A percentile compares a stretch with the other conserved stretches of the same genome.
Conservation (phyloP, 92 coral and sea anemone species). For the Palythoa grandiflora region DNA sequence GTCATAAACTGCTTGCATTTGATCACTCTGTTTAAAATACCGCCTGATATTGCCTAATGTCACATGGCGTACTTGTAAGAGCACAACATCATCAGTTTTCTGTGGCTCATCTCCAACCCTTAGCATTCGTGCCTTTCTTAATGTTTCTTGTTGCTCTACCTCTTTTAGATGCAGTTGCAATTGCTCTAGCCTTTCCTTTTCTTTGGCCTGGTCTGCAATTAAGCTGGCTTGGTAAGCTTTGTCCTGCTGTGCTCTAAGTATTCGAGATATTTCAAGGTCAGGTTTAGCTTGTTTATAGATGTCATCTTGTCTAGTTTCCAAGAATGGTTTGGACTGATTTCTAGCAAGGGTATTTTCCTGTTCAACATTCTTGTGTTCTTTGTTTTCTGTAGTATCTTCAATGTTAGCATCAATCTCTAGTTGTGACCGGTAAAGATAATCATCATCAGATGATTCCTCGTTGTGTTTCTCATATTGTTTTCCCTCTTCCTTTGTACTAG, state of each 20-base stretch:
- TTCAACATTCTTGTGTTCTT: not conserved
- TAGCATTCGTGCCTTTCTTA: constrained; percentile 48
- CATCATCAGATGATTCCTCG: not conserved
- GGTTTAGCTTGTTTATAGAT: not conserved
- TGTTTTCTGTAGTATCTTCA: not conserved
- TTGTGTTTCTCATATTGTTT: not conserved
- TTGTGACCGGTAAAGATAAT: constrained; percentile 1
- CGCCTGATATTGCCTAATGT: constrained; percentile 58
- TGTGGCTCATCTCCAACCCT: constrained; percentile 62
- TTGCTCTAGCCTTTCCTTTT: constrained; percentile 47
- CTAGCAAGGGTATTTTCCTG: not conserved
- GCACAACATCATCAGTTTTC: constrained; percentile 40
- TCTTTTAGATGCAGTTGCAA: constrained; percentile 24
- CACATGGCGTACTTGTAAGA: constrained; percentile 57
- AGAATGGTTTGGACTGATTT: not conserved
- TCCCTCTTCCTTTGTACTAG: constrained; percentile 1
- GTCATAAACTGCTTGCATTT: constrained; percentile 58
- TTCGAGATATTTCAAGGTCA: not conserved
- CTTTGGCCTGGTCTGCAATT: constrained; percentile 55
- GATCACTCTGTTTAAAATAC: constrained; percentile 40
- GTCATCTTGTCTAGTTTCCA: not conserved
- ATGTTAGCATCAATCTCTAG: not conserved
- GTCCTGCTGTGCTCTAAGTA: constrained; percentile 43
- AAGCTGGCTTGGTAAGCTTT: constrained; percentile 47
- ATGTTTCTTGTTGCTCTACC: constrained; percentile 60